Evolutionary conservation across 2,113 vertebrate genomes (phyloP), one percentile per base, ranked within the genome.

Genomic region (Polypterus senegalus): DNA sequence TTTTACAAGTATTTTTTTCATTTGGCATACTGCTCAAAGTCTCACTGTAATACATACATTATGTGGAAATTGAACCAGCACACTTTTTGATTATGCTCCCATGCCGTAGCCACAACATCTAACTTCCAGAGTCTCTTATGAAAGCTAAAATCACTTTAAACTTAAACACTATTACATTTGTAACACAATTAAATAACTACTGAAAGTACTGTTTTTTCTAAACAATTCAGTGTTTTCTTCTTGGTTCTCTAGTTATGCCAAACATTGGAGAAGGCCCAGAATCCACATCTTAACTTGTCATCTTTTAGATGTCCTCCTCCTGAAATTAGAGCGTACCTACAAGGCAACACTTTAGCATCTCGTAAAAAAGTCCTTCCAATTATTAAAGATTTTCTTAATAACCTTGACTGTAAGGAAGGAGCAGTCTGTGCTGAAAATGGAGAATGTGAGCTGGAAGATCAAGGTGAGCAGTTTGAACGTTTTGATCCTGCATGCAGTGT

Each of bases 321-420:
- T n/a, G 51, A 81, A 52, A 3, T 97, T 63, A 70, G 58, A 3
- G 69, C 91, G 66, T 98, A 91, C 59, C 6, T 73, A 46, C 94
- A 98, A 76, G 92, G 89, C 69, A 96, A 97, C 68, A 4, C 67
- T 0, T 3, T 80, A 66, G 88, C 83, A 0, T 80, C 91, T 0
- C 84, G 93, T 1, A 98, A 97, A 78, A 93, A 92, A 72, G 72
- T 96, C 5, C 79, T 97, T 63, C 95, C 94, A 58, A 48, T 97
- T 11, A 67, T 98, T 4, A 77, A 81, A 67, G 84, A 83, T 66
- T 87, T 88, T 71, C 78, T 94, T 58, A 72, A 65, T 59, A 76
- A 60, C 64, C 63, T 57, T 75, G 79, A n/a, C 66, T 48, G 47
- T 3, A 67, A 65, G 52, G 27, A 27, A 27, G 2, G 6, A 57